Base-by-base conservation (phyloP, 2,113 vertebrate species). In the Tringa solitaria region DNA sequence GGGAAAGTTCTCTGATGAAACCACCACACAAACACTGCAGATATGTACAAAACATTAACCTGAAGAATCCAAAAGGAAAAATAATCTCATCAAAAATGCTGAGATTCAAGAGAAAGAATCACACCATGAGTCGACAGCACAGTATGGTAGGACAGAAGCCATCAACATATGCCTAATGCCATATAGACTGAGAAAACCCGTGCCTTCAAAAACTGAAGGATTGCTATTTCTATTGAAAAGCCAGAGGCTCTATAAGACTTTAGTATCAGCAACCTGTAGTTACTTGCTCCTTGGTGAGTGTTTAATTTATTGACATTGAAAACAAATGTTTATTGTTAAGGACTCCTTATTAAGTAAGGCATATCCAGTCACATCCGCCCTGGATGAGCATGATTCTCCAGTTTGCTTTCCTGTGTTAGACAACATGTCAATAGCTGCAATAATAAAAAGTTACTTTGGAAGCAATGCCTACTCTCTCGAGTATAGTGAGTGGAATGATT, bases 281-380 rank as follows among this genome's bases (percentile, higher is more conserved):
- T 63, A 17, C 51, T 59, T 0, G 0, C 32, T 69, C 33, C 45
- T 87, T 2, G 0, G 1, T 8, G 59, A 63, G 17, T 75, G 67
- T 87, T 78, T 37, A 6, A 48, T 14, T 72, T 67, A 54, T 4
- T 82, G 19, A 17, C 41, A 18, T 10, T 0, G 0, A 64, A 68
- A 88, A 64, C 37, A 75, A 87, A 5, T 30, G 50, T 39, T 46
- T 53, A 53, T 16, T 28, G 51, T 53, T 53, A 1, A 2, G 45
- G 48, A 22, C 48, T 57, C 43, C 27, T 48, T 26, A 51, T 16
- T 13, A 74, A 64, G 0, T 0, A 53, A 77, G 57, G 10, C 33
- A 8, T 7, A 20, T 8, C 14, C 70, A 33, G 28, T 64, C 35
- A 10, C 45, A n/a, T 30, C 59, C 57, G 59, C 59, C 67, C 72